These are phyloP conservation scores for Reticulitermes speratus DNA, from an alignment of 1,140 invertebrate genomes.

Conservation along the genomic window DNA sequence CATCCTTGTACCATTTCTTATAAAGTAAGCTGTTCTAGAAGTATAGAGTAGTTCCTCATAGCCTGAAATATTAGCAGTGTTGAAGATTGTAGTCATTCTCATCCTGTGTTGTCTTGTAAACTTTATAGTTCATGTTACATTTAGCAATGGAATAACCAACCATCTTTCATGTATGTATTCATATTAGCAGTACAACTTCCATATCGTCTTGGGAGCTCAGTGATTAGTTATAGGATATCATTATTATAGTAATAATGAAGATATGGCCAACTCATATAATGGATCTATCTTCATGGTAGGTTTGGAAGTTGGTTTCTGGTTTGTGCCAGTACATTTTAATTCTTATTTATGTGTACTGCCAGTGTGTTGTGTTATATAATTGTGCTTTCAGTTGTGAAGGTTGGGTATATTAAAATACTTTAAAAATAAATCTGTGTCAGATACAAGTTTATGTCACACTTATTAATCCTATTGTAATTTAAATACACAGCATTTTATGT, in stretches of 20 bases:
- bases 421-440: neutral
- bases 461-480: neutral
- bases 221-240: neutral
- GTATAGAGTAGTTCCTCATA: neutral
- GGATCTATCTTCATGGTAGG: constrained; percentile 2
- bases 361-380: neutral
- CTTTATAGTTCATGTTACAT: neutral
- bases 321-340: neutral
- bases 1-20: neutral
- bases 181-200: neutral
- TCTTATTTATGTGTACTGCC: neutral
- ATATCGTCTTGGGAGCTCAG: neutral
- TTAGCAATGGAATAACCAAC: neutral
- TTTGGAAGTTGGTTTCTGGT: neutral
- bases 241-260: constrained; percentile 15
- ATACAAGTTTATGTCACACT: neutral
- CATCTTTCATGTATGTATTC: neutral
- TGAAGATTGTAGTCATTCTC: neutral
- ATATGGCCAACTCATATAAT: neutral
- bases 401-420: neutral
- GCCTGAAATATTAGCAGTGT: neutral
- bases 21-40: neutral
- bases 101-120: neutral
- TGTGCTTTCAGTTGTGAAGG: neutral
- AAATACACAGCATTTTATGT: too few relatives aligned